Evolutionary conservation across 2,888 invertebrate species (phyloP).

Genomic region (Lottia gigantea): DNA sequence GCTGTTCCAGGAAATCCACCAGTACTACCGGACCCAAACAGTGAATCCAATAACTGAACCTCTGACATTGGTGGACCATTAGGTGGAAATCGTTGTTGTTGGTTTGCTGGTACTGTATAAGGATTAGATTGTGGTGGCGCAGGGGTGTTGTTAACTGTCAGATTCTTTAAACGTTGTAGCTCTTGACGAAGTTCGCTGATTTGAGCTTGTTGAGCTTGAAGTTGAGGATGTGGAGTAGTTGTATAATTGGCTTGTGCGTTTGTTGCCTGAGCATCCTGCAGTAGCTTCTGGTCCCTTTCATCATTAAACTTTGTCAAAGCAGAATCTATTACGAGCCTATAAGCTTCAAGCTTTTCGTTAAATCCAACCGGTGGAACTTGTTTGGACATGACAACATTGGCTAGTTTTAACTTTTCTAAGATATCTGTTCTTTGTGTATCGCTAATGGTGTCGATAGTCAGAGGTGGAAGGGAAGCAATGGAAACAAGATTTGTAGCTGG

Average conservation of each 20-base stretch:
- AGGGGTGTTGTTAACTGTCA: not conserved
- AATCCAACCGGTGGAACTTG: not conserved
- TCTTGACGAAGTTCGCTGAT: not conserved
- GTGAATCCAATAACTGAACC: not conserved
- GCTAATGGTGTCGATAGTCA: not conserved
- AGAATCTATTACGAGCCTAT: not conserved
- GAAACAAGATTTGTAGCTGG: not conserved
- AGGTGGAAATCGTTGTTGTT: not conserved
- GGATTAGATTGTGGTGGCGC: not conserved
- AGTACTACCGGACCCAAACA: not conserved
- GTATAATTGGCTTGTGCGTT: not conserved
- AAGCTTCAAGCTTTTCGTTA: not conserved
- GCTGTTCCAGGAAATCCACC: not conserved
- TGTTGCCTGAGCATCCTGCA: not conserved
- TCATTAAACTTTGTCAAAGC: not conserved
- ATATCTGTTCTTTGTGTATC: constrained; percentile 1
- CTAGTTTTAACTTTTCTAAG: not conserved
- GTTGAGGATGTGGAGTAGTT: not conserved
- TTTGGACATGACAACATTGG: not conserved
- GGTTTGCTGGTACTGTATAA: not conserved
- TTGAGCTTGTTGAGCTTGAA: not conserved
- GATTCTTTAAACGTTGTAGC: not conserved
- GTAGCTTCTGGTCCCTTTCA: not conserved
- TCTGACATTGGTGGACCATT: not conserved
- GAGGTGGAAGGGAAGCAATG: not conserved